Base-by-base conservation (phyloP, 1,140 invertebrate species). In the Andricus grossulariae region DNA sequence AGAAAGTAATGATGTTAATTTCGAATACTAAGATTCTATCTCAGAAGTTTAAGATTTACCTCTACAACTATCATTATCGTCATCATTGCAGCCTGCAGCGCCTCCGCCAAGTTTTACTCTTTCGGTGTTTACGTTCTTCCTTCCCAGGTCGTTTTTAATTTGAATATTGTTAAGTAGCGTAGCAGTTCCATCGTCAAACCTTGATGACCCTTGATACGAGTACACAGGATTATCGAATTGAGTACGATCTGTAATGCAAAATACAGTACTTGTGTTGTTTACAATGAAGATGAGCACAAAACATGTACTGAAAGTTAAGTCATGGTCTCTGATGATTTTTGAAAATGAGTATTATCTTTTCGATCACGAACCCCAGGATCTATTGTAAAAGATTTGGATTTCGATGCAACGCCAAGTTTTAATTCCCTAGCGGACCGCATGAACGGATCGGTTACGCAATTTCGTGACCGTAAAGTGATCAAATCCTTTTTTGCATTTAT, bases 221-320 rank as follows among this genome's bases (percentile, higher is more conserved):
- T 98, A 98, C 2, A 97, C 96, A 0, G 97, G 97, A 93, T 98
- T 98, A 89, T 98, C 97, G 90, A 98, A 98, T 90, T 98, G 97
- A 88, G 97, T 96, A 81, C 95, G 94, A 88, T 97, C 96, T 95
- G 87, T 75, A 91, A 88, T 82, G 78, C 79, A 84, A 78, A 72
- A 50, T 72, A 13, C 66, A 50, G 25, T 19, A 18, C 71, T 73
- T 73, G 18, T 70, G 32, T 21, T 19, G 12, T 13, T 71, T 21
- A 16, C 45, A 72, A n/a, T 7, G 25, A 39, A 50, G 11, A 49
- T 49, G 11, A 32, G 32, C n/a, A 16, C 21, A 71, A 72, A 39
- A 49, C 45, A 72, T 72, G 25, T 45, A 39, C 12, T 50, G 25
- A 50, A 52, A 50, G 15, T 21, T 18, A 10, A 57, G 11, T 60